Evolutionary conservation across 2,797 vertebrate genomes (phyloP).

Genomic region (Arctocebus calabarensis): DNA sequence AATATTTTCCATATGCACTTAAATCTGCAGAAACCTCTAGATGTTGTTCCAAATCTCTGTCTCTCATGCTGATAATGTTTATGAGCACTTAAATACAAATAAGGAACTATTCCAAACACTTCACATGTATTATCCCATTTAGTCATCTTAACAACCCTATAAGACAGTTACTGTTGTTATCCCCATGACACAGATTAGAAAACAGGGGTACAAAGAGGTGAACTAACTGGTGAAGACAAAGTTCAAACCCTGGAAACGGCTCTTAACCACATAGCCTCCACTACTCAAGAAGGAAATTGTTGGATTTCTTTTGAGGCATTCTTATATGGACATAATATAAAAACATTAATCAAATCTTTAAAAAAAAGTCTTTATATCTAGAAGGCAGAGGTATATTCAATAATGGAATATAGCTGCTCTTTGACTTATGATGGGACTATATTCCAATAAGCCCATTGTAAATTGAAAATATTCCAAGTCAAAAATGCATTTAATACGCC

Average conservation of each 20-base stretch:
- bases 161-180: not conserved
- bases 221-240: not conserved
- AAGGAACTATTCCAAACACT: not conserved
- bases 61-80: not conserved
- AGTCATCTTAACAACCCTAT: not conserved
- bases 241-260: not conserved
- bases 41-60: not conserved
- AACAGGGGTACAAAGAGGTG: not conserved
- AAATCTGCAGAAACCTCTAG: conserved; percentile 1
- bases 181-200: not conserved
- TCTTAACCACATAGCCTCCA: not conserved
- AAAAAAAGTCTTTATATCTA: not conserved
- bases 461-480: not conserved
- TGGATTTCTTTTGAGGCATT: not conserved
- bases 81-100: not conserved
- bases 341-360: not conserved
- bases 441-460: not conserved
- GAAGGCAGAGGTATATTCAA: not conserved
- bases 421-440: not conserved
- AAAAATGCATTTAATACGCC: not conserved
- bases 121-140: not conserved
- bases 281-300: not conserved
- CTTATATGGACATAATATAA: not conserved
- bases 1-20: not conserved
- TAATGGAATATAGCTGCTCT: not conserved